Evolutionary conservation across 2,888 invertebrate species (phyloP), one percentile per base, ranked within the genome.

Genomic region (Morpho deidamia): DNA sequence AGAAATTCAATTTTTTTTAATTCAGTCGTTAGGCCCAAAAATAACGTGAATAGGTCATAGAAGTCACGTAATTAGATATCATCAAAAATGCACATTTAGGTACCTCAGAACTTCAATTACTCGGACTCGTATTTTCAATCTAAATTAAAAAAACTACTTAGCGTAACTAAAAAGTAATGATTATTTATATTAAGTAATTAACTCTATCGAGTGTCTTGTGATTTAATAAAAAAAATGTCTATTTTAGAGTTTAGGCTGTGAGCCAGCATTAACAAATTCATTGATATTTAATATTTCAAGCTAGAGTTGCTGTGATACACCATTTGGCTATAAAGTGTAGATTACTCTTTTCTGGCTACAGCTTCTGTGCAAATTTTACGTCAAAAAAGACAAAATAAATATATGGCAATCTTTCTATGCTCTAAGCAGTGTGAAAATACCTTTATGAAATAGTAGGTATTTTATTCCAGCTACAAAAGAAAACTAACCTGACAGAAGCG

Each of bases 291-390:
- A 83, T 80, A 80, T 81, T 57, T 83, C 87, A 88, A 76, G 87
- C 88, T 89, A 89, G 87, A 88, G 86, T 87, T 86, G 81, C 87
- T 89, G 88, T 87, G 87, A 89, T 87, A 88, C 85, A 84, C 77
- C 79, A 79, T 80, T 67, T 84, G 87, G 82, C 88, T 82, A 81
- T 50, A 81, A 81, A 76, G 67, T 78, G 76, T 82, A 79, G 72
- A 75, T 74, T 81, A 81, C 79, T 83, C 74, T 72, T 76, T 61
- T 54, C 56, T 51, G 54, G 54, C 54, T 56, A 45, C 52, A 46
- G 52, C 51, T 56, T 55, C 40, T 45, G 11, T 12, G 14, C 47
- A 45, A 23, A 1, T 23, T 5, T 23, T 23, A 23, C 5, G 23
- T 5, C 23, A 14, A 1, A 23, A 23, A 23, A 5, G 23, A 23